Conservation (phyloP, 2,888 invertebrate species). For the Lithosia quadra region DNA sequence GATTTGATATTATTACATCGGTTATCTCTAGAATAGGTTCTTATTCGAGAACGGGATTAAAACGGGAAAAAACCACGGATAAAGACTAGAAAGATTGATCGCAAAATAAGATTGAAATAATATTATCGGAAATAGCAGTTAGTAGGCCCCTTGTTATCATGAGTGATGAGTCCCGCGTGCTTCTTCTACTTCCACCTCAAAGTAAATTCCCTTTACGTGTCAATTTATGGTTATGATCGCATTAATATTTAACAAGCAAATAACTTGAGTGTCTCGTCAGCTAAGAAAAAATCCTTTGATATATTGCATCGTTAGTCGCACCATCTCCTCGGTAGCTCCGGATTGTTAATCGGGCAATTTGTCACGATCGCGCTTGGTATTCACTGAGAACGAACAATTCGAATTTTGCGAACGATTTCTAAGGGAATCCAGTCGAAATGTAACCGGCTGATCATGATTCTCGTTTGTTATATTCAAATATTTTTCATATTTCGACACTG, state of each 20-base stretch:
- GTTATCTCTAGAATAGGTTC: too few species aligned
- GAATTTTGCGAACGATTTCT: slow-evolving; percentile 77
- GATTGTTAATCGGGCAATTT: slow-evolving; percentile 85
- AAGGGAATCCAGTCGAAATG: slow-evolving; percentile 61
- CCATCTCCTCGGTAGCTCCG: slow-evolving; percentile 78
- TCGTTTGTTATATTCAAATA: slow-evolving; percentile 43
- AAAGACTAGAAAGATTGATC: too few species aligned
- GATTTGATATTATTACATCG: too few species aligned
- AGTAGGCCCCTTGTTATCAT: too few species aligned
- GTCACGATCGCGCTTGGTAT: slow-evolving; percentile 82
- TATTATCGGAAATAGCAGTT: too few species aligned
- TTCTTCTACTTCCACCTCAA: not conserved
- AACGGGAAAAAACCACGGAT: too few species aligned
- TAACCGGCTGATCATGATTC: slow-evolving; percentile 51
- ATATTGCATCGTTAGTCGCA: slow-evolving; percentile 84
- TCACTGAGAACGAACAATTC: slow-evolving; percentile 73
- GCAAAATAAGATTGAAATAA: too few species aligned
- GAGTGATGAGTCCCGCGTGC: not conserved
- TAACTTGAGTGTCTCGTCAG: slow-evolving; percentile 72
- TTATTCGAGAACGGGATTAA: too few species aligned
- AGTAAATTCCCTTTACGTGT: slow-evolving; percentile 16
- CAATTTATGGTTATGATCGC: slow-evolving; percentile 47
- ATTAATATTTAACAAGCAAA: slow-evolving; percentile 71
- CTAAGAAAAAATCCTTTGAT: slow-evolving; percentile 83
- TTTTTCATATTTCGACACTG: slow-evolving; percentile 35